phyloP scores from a whole-genome alignment of 2,888 invertebrate genomes.

The Nycteola revayana region DNA sequence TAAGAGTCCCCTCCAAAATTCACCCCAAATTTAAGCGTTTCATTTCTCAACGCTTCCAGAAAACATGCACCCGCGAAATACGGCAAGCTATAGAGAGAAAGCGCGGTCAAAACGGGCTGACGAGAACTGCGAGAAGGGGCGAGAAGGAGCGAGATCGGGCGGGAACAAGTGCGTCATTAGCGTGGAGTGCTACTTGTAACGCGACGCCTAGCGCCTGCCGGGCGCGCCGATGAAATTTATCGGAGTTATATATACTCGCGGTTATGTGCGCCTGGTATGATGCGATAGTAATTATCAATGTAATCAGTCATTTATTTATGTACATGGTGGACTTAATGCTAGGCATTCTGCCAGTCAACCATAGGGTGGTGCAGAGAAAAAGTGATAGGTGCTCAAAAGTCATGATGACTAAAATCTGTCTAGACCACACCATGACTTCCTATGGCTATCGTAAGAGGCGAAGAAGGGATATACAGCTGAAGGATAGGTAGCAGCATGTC shows the following conservation, averaged over 20 bases:
- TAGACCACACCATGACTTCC: no score
- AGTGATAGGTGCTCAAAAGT: no score
- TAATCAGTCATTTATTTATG: constrained; percentile 19
- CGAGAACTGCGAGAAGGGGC: constrained; percentile 27
- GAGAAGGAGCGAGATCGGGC: constrained; percentile 29
- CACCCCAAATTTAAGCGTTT: constrained; percentile 16
- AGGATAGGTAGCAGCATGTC: no score
- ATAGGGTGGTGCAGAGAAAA: no score
- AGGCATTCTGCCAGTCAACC: no score
- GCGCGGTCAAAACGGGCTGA: constrained; percentile 27
- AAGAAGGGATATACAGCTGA: no score
- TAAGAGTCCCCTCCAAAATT: no score
- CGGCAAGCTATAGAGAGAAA: constrained; percentile 30
- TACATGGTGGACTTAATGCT: no score
- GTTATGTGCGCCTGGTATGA: constrained; percentile 22
- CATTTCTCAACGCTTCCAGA: constrained; percentile 18
- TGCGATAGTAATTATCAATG: constrained; percentile 27
- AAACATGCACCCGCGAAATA: constrained; percentile 23
- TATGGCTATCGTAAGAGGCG: no score
- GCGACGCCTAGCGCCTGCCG: constrained; percentile 42
- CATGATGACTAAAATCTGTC: no score
- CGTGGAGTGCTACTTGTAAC: constrained; percentile 45
- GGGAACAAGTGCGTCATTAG: constrained; percentile 51
- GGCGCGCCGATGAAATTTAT: constrained; percentile 38
- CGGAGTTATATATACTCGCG: constrained; percentile 27